Base-by-base conservation (phyloP, 2,888 invertebrate genomes). In the Sesia apiformis region DNA sequence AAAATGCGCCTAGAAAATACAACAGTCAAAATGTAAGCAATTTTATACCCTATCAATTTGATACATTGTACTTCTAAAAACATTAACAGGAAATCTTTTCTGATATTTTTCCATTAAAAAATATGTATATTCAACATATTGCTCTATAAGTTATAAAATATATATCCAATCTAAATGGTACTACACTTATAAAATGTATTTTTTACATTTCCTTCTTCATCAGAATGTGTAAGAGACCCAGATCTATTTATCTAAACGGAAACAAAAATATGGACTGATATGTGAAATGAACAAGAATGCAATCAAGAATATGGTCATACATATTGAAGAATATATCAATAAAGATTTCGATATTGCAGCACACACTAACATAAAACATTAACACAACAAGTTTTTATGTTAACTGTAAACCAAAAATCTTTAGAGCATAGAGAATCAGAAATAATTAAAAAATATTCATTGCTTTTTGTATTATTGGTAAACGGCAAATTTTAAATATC, bases 341-440 rank as follows among this genome's bases (percentile, higher is more conserved):
- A 75, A 78, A 76, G 76, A 82, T 76, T 81, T 81, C 74, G 69
- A 75, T 75, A 74, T 69, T 78, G 79, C 84, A 84, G 79, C 84
- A 84, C 83, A 82, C 79, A 77, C 69, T 74, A 77, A 78, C 60
- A 73, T 73, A 70, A 72, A 72, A 72, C 58, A 63, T 69, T 69
- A 66, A 59, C 59, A 61, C 55, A 52, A 56, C 55, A 57, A 52
- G 4, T 8, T 38, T 23, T 50, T 40, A 39, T 40, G 40, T 52
- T 52, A 51, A 40, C 40, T 52, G 7, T 52, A 38, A 40, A 52
- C 39, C 52, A 40, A 46, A 46, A 46, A 7, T 4, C 50, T 50
- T 38, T 50, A 39, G 50, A 46, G n/a, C 46, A 46, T 46, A 46
- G 46, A 46, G 46, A 46, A 46, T 8, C 46, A 8, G 23, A 23